Percentiles rank a stretch among this genome's conserved stretches.
Evolutionary conservation across 2,888 invertebrate genomes (phyloP).

Genomic region (Lampropteryx suffumata): DNA sequence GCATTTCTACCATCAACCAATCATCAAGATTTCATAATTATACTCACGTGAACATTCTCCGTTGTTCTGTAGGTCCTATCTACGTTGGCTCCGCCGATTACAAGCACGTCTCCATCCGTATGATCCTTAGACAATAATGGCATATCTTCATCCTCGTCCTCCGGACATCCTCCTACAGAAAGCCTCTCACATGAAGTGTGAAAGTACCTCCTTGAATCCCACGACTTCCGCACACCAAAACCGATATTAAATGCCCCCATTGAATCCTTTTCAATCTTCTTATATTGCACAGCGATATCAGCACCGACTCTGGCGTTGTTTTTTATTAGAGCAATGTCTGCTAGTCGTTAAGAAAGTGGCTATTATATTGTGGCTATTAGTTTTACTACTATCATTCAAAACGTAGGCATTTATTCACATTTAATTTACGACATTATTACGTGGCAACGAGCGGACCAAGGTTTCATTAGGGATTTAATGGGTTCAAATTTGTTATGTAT

Average conservation of each 20-base stretch:
- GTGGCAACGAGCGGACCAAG: constrained; percentile 39
- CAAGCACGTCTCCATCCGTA: constrained; percentile 75
- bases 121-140: constrained; percentile 37
- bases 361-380: constrained; percentile 65
- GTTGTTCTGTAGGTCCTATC: constrained; percentile 87
- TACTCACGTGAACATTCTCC: constrained; percentile 85
- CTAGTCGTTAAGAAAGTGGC: constrained; percentile 63
- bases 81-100: constrained; percentile 91
- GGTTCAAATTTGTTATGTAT: constrained; percentile 43
- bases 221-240: constrained; percentile 35
- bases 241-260: constrained; percentile 54
- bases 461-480: constrained; percentile 58
- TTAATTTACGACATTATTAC: constrained; percentile 59
- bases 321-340: constrained; percentile 95
- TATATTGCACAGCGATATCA: constrained; percentile 87
- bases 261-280: constrained; percentile 64
- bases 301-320: constrained; percentile 95
- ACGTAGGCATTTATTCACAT: constrained; percentile 53
- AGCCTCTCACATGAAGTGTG: constrained; percentile 54
- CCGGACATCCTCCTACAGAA: constrained; percentile 6
- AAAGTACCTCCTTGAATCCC: constrained; percentile 49
- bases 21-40: not conserved
- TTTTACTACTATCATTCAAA: constrained; percentile 56
- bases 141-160: constrained; percentile 32
- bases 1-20: not conserved